phyloP scores from a whole-genome alignment of 1,140 invertebrate species.

The Micrasema minimum region DNA sequence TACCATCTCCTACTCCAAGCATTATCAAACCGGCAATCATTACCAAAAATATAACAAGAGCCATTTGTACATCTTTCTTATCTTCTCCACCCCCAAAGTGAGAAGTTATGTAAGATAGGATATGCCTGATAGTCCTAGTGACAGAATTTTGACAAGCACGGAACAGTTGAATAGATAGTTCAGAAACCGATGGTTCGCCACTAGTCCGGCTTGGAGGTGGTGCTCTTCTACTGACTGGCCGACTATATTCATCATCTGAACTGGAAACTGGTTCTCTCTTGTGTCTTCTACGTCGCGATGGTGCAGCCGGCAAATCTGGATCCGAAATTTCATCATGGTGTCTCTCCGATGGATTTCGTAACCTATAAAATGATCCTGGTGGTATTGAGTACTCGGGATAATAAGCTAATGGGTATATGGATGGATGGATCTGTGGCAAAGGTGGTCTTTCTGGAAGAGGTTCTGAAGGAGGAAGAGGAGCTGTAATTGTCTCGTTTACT shows the following conservation, averaged over 20 bases:
- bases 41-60: conserved; percentile 78
- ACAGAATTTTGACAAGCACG: conserved; percentile 72
- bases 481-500: no score
- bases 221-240: conserved; percentile 61
- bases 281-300: conserved; percentile 59
- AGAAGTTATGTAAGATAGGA: conserved; percentile 72
- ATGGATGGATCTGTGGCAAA: conserved; percentile 64
- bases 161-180: conserved; percentile 74
- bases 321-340: conserved; percentile 58
- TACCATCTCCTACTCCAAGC: conserved; percentile 74
- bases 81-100: conserved; percentile 69
- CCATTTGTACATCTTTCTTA: conserved; percentile 77
- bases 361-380: conserved; percentile 61
- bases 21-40: conserved; percentile 78
- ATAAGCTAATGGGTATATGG: conserved; percentile 65
- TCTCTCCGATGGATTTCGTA: conserved; percentile 60
- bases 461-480: no score
- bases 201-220: conserved; percentile 59
- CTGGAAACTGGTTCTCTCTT: conserved; percentile 64
- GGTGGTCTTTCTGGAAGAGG: conserved; percentile 68
- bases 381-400: conserved; percentile 64
- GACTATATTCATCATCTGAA: conserved; percentile 63
- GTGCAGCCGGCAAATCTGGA: conserved; percentile 57
- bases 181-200: conserved; percentile 69
- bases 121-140: conserved; percentile 72